Conservation (phyloP, 2,888 invertebrate species). For the Phragmatobia fuliginosa region DNA sequence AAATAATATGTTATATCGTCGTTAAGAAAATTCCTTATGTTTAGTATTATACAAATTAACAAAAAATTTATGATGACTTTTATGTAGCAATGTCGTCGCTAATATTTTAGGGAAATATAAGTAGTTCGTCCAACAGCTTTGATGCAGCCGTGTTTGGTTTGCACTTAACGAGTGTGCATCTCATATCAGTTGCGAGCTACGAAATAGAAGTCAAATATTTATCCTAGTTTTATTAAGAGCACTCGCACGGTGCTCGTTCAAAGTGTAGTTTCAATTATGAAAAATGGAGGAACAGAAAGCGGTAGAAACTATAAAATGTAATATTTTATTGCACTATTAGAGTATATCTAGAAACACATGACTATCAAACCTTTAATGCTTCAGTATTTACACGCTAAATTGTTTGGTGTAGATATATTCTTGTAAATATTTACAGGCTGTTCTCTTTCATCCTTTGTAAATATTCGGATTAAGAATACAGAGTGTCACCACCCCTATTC, state of each 20-base stretch:
- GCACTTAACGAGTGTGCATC: slow-evolving; percentile 6
- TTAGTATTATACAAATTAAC: too few relatives aligned
- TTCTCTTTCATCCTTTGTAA: neutral
- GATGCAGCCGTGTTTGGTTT: neutral
- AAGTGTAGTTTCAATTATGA: neutral
- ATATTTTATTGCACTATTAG: neutral
- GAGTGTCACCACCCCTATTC: too few relatives aligned
- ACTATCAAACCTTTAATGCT: neutral
- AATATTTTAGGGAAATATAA: neutral
- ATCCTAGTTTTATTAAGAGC: neutral
- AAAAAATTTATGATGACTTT: neutral
- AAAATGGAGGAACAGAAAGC: neutral
- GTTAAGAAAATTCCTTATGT: too few relatives aligned
- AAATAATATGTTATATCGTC: too few relatives aligned
- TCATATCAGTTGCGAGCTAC: slow-evolving; percentile 4
- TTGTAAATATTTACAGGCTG: neutral
- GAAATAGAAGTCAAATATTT: neutral
- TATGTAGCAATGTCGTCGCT: neutral
- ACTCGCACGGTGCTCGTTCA: neutral
- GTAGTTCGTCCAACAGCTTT: neutral
- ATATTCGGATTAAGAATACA: too few relatives aligned
- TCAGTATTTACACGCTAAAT: neutral
- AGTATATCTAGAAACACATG: neutral
- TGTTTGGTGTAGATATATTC: neutral
- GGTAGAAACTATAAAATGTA: neutral